Conservation (phyloP, 2,888 invertebrate species). For the Cordilura impudica region DNA sequence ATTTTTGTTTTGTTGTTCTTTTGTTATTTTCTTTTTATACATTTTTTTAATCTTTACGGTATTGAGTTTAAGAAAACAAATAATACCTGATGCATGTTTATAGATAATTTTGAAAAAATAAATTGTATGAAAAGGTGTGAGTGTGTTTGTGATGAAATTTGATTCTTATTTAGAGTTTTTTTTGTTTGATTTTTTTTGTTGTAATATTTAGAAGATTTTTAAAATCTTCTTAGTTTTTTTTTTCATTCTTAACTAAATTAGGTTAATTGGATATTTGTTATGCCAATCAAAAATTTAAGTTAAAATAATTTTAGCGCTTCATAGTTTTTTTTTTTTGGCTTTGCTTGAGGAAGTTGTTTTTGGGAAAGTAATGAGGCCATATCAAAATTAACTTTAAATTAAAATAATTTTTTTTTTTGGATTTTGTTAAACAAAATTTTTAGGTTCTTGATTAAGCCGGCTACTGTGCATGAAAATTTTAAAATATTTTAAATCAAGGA, state of each 20-base stretch:
- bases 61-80: slow-evolving; percentile 16
- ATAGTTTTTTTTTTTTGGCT: too few species aligned
- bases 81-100: slow-evolving; percentile 43
- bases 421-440: too few species aligned
- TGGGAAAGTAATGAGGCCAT: too few species aligned
- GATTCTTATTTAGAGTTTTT: slow-evolving; percentile 18
- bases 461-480: too few species aligned
- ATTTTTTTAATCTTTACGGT: slow-evolving; percentile 4
- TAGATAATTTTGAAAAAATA: slow-evolving; percentile 45
- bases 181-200: background rate
- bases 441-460: too few species aligned
- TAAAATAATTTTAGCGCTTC: too few species aligned
- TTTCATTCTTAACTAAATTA: slow-evolving; percentile 8
- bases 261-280: slow-evolving; percentile 52
- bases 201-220: background rate
- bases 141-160: slow-evolving; percentile 17
- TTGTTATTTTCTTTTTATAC: slow-evolving; percentile 20
- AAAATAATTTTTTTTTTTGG: too few species aligned
- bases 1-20: slow-evolving; percentile 22
- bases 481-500: too few species aligned
- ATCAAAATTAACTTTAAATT: too few species aligned
- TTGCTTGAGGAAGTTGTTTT: too few species aligned
- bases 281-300: slow-evolving; percentile 12
- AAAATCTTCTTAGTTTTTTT: background rate
- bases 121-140: slow-evolving; percentile 25